phyloP scores from a whole-genome alignment of 1,140 invertebrate species.

The Caenorhabditis brenneri region DNA sequence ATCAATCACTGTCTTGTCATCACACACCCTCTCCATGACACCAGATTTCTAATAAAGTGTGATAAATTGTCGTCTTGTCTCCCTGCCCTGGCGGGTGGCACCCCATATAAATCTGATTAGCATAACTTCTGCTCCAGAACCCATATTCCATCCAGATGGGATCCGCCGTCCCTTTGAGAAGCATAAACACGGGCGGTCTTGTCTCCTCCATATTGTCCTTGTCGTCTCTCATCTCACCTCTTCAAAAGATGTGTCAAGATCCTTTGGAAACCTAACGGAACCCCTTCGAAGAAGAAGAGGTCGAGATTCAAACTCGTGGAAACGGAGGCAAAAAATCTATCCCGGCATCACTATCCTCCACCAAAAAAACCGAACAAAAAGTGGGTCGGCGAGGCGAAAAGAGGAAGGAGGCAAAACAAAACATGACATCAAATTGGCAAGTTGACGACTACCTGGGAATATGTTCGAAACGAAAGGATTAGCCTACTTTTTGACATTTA shows the following conservation, averaged over 20 bases:
- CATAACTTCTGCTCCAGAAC: neutral
- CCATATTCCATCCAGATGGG: neutral
- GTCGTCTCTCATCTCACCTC: neutral
- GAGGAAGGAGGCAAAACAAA: neutral
- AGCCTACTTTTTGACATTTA: constrained; percentile 15
- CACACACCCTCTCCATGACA: neutral
- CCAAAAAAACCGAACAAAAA: neutral
- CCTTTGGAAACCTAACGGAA: neutral
- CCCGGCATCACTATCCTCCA: neutral
- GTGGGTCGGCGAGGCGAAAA: neutral
- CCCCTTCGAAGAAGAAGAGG: too few species aligned
- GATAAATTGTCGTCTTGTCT: neutral
- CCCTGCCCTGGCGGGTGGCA: neutral
- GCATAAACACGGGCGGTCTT: neutral
- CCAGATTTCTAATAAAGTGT: constrained; percentile 20
- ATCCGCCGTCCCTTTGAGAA: neutral
- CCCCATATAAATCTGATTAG: neutral
- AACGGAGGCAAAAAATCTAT: neutral
- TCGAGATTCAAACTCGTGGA: neutral
- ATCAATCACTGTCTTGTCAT: constrained; percentile 4
- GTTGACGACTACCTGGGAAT: neutral
- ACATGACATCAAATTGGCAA: neutral
- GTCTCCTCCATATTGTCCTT: constrained; percentile 1
- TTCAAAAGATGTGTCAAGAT: constrained; percentile 15
- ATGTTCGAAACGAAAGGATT: neutral